A percentile compares a stretch with the other conserved stretches of the same genome.
Evolutionary conservation across 2,113 vertebrate genomes (phyloP).

Genomic region (Anser brachyrhynchus): DNA sequence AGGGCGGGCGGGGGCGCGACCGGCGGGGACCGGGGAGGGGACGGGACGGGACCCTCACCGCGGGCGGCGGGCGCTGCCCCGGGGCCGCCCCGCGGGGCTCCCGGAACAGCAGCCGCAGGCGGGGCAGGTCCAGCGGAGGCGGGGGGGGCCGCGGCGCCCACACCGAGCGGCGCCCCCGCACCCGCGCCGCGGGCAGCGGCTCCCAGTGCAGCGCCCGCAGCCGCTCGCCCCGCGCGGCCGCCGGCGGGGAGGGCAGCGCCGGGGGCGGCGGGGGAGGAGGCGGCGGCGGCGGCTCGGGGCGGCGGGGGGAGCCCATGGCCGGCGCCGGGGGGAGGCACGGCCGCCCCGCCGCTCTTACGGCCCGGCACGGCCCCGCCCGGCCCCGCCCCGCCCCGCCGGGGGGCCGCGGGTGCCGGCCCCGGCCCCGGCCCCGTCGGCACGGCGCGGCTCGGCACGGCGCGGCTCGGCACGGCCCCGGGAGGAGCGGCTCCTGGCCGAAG

Average conservation of each 20-base stretch:
- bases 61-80: neutral
- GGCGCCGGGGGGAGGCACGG: neutral
- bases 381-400: neutral
- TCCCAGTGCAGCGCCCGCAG: constrained; percentile 86
- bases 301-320: neutral
- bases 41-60: neutral
- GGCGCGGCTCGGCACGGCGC: neutral
- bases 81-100: neutral
- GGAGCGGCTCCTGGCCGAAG: neutral
- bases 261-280: neutral
- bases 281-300: neutral
- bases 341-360: no score
- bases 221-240: constrained; percentile 36
- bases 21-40: no score
- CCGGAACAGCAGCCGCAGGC: constrained; percentile 84
- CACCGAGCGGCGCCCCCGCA: constrained; percentile 79
- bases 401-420: neutral
- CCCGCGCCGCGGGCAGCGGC: constrained; percentile 77
- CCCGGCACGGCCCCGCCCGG: no score
- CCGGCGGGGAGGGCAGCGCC: neutral
- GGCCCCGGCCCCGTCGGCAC: neutral
- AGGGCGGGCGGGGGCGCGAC: neutral
- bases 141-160: constrained; percentile 75
- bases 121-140: constrained; percentile 78
- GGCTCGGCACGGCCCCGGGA: neutral